phyloP scores from a whole-genome alignment of 2,797 vertebrate genomes.

The Pipistrellus kuhlii region DNA sequence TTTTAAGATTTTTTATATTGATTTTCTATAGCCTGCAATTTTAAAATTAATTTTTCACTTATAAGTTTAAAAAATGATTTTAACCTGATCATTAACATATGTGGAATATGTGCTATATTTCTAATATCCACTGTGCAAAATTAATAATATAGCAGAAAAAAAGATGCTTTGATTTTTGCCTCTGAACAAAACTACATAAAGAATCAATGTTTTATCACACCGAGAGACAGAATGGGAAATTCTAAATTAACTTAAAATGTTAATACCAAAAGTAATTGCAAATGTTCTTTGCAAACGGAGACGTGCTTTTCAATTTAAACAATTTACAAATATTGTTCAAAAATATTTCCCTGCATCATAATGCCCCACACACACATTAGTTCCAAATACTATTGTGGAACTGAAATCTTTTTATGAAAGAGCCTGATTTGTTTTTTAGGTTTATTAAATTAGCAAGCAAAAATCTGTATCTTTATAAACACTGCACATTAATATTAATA shows the following conservation, averaged over 20 bases:
- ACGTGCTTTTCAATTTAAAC: slow-evolving; percentile 1
- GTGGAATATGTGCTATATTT: not conserved
- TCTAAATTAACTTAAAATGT: not conserved
- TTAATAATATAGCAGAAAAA: not conserved
- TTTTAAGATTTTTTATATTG: slow-evolving; percentile 11
- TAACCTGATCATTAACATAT: slow-evolving; percentile 25
- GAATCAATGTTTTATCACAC: slow-evolving; percentile 4
- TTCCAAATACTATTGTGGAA: slow-evolving; percentile 35
- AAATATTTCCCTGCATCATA: not conserved
- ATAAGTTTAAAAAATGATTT: slow-evolving; percentile 31
- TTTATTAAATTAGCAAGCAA: slow-evolving; percentile 51
- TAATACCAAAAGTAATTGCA: slow-evolving; percentile 31
- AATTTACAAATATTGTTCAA: slow-evolving; percentile 21
- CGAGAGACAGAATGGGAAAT: slow-evolving; percentile 30
- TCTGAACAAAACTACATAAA: not conserved
- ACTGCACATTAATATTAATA: slow-evolving; percentile 9
- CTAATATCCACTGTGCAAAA: slow-evolving; percentile 8
- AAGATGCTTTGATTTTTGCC: slow-evolving; percentile 38
- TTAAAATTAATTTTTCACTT: slow-evolving; percentile 38
- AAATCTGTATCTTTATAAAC: slow-evolving; percentile 38
- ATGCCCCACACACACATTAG: not conserved
- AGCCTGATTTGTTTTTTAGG: slow-evolving; percentile 15
- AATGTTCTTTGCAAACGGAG: not conserved
- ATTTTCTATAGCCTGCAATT: not conserved
- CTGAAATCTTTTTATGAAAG: slow-evolving; percentile 21